A percentile compares a stretch with the other conserved stretches of the same genome.
Evolutionary conservation across 2,797 vertebrate species (phyloP).

Genomic region (Gymnodraco acuticeps): DNA sequence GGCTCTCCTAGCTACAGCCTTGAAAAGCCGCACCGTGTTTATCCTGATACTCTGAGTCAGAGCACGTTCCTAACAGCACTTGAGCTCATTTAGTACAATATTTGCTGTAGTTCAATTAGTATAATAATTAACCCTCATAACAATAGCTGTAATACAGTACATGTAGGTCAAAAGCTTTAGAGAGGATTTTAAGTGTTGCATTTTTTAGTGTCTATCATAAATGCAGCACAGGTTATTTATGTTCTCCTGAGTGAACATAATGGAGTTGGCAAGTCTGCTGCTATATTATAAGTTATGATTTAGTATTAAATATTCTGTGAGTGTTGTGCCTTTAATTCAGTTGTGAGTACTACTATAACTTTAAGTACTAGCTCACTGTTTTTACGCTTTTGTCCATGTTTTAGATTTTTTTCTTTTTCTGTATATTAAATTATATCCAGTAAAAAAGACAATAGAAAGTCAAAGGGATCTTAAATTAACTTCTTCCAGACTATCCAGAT

Average conservation of each 20-base stretch:
- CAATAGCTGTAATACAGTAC: background rate
- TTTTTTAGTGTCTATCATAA: conserved; percentile 18
- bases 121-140: conserved; percentile 26
- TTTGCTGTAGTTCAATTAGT: conserved; percentile 28
- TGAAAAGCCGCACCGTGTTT: background rate
- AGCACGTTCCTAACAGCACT: conserved; percentile 7
- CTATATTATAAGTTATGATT: conserved; percentile 32
- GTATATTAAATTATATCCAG: background rate
- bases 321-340: conserved; percentile 32
- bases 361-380: background rate
- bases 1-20: background rate
- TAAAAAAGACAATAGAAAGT: background rate
- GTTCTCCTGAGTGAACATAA: conserved; percentile 37
- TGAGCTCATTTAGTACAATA: conserved; percentile 6
- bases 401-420: background rate
- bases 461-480: background rate
- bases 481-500: background rate
- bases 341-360: background rate
- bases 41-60: background rate
- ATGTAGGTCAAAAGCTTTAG: conserved; percentile 28
- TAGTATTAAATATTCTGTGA: conserved; percentile 33
- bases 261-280: conserved; percentile 50
- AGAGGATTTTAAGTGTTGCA: conserved; percentile 22
- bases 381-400: background rate
- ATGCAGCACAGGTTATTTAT: conserved; percentile 17